Base-by-base conservation (phyloP, 2,888 invertebrate species). In the Oligia strigilis region DNA sequence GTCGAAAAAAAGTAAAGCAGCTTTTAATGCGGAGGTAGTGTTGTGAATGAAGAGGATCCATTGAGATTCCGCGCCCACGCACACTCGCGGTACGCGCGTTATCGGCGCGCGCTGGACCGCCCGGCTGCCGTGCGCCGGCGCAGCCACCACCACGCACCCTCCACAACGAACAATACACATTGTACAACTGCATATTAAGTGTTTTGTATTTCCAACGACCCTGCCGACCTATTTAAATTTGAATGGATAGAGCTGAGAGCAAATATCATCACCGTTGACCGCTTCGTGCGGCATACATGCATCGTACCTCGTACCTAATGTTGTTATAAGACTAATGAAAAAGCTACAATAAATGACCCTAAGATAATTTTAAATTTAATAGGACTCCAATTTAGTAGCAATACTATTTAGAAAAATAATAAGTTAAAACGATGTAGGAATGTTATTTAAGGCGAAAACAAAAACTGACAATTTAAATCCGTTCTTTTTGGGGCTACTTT, bases 11-110 rank as follows among this genome's bases (percentile, higher is more conserved):
- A 95, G 93, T 93, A 95, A 96, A 95, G 95, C 94, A 92, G 94
- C 94, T 95, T 93, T 97, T 97, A 96, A 97, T 96, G 96, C 93
- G 93, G 93, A 95, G 95, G 95, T 94, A 94, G 95, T 95, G 95
- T 96, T 96, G 96, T 97, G 97, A 97, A 97, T 97, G 97, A 96
- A 96, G 95, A 95, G 95, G 93, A 94, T 92, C 96, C 97, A 96
- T 97, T 97, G 96, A 97, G 95, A 92, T 93, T 91, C 93, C 88
- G 93, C 95, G 95, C 97, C 97, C 96, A 96, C 96, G 96, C 96
- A 93, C 92, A 91, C 84, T 88, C 84, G 90, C 84, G 90, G 90
- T 86, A 90, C 89, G 89, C 91, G 91, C 90, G 92, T 92, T 94
- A 93, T 94, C 95, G 90, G 87, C 79, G 89, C 87, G 84, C 85